Percentiles rank a stretch among this genome's conserved stretches.
These are phyloP conservation scores for Synaphobranchus kaupii DNA, from an alignment of 2,797 vertebrate genomes.

Conservation along the genomic window DNA sequence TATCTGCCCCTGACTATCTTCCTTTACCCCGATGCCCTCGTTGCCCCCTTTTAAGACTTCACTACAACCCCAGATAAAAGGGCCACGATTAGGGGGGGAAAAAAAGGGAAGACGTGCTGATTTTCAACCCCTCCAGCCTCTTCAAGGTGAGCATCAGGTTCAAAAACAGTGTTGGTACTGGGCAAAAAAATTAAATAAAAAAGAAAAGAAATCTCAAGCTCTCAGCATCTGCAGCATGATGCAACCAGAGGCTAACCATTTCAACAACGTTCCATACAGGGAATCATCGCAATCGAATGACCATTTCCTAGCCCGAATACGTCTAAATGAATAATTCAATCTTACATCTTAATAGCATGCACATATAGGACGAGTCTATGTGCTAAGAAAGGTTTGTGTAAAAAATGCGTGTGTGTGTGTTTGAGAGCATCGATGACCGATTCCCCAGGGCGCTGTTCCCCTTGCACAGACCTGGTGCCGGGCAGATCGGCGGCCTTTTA, in stretches of 20 bases:
- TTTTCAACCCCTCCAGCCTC: slow-evolving; percentile 44
- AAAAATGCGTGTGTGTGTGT: not conserved
- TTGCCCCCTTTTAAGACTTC: not conserved
- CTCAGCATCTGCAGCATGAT: slow-evolving; percentile 39
- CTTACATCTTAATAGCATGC: not conserved
- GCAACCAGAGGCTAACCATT: slow-evolving; percentile 48
- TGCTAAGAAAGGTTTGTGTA: not conserved
- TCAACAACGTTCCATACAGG: slow-evolving; percentile 37
- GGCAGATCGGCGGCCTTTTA: not conserved
- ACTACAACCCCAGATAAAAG: slow-evolving; percentile 28
- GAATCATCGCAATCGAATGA: slow-evolving; percentile 17
- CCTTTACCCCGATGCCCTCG: slow-evolving; percentile 17
- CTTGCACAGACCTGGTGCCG: not conserved
- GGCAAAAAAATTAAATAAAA: not conserved
- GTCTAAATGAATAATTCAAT: not conserved
- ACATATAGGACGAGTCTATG: not conserved
- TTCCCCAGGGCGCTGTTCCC: not conserved
- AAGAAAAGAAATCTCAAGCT: not conserved
- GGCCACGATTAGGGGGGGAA: slow-evolving; percentile 33
- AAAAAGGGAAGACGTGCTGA: slow-evolving; percentile 34
- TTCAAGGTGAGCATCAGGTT: slow-evolving; percentile 37
- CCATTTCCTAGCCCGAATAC: slow-evolving; percentile 9
- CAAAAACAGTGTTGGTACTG: slow-evolving; percentile 11
- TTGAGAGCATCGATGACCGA: not conserved
- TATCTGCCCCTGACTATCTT: slow-evolving; percentile 43